These are phyloP conservation scores for Synanthedon andrenaeformis DNA, from an alignment of 2,888 invertebrate genomes.

Conservation along the genomic window DNA sequence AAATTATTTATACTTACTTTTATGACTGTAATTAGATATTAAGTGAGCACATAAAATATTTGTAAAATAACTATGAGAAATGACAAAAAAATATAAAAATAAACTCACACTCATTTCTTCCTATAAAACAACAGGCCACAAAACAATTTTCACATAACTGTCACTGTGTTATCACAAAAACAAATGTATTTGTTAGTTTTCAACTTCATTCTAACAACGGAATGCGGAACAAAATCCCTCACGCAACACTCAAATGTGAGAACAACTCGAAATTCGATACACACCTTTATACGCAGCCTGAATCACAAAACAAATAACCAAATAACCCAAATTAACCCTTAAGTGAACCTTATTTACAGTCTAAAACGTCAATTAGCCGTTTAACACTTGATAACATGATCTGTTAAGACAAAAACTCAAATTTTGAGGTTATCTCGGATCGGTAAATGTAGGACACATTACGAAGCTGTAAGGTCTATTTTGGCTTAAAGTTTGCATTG, in stretches of 20 bases:
- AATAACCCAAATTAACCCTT: background rate
- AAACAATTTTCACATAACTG: conserved; percentile 17
- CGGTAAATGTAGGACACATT: conserved; percentile 58
- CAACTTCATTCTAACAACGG: conserved; percentile 6
- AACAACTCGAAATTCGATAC: conserved; percentile 14
- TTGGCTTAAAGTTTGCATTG: conserved; percentile 23
- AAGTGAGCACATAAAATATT: no score
- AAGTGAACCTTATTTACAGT: conserved; percentile 8
- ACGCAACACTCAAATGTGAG: conserved; percentile 13
- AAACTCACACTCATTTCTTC: conserved; percentile 53
- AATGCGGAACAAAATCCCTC: conserved; percentile 12
- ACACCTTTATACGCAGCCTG: conserved; percentile 10
- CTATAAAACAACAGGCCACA: conserved; percentile 7
- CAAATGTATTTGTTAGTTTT: background rate
- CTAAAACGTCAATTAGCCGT: conserved; percentile 14
- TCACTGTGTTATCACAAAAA: conserved; percentile 16
- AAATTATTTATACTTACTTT: no score
- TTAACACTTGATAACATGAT: conserved; percentile 23
- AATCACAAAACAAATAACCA: background rate
- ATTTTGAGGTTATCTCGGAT: conserved; percentile 63
- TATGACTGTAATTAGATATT: no score
- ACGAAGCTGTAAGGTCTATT: conserved; percentile 42
- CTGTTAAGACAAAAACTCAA: conserved; percentile 35
- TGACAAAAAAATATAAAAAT: no score
- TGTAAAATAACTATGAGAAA: no score